Base-by-base conservation (phyloP, 2,888 invertebrate species). In the Xylophagus ater region DNA sequence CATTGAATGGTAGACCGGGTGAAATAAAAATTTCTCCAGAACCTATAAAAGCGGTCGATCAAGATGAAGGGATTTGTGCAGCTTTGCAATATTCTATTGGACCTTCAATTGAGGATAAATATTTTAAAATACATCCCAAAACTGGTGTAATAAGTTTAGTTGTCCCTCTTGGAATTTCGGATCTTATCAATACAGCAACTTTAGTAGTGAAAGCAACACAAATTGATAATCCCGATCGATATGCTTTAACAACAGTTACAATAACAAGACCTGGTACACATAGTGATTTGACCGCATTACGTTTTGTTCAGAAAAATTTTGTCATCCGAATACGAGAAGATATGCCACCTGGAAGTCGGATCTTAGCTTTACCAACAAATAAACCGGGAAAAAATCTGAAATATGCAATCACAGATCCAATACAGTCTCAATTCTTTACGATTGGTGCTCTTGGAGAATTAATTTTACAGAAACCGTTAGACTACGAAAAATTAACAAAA, bases 161-260 rank as follows among this genome's bases (percentile, higher is more conserved):
- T 1, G 56, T 58, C 2, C 57, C 58, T 6, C 57, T 63, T 19
- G 58, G 55, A 4, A 54, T 58, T 41, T 50, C 57, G 2, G 78
- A 78, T 47, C 64, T 82, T 5, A 58, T 70, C 9, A 76, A 78
- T 50, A 81, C 87, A 1, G 74, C 80, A 21, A 88, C 87, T 2
- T 66, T 89, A 24, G 85, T 89, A 34, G 74, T 89, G 13, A 81
- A 84, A 74, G 84, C 83, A 7, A 81, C 78, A 2, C 85, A 85
- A 57, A 69, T 78, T 43, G 88, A 92, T 65, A 92, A 92, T 69
- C 69, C 81, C 0, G 90, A 90, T 67, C 76, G 88, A 37, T 88
- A 88, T 60, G 86, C 90, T 1, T 67, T 92, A 43, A 81, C 86
- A 2, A 89, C 90, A 1, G 70, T 92, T 37, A 75, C 81, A 10